Evolutionary conservation across 2,888 invertebrate species (phyloP).

Genomic region (Scaptomyza cyrtandrae): DNA sequence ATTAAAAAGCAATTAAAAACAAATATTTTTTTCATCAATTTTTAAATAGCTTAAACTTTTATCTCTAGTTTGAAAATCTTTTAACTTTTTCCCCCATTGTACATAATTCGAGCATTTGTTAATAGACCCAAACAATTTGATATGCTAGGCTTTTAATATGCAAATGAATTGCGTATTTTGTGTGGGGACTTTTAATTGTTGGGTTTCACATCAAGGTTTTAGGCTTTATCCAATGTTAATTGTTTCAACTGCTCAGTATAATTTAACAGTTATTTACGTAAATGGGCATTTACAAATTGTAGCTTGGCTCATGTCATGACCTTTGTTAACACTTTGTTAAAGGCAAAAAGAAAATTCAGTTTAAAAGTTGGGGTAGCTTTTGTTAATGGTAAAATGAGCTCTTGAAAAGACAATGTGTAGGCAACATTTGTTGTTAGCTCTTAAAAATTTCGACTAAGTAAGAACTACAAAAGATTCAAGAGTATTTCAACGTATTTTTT

Average conservation of each 20-base stretch:
- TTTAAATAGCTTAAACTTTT: not conserved
- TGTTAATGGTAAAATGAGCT: not conserved
- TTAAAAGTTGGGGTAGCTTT: slow-evolving; percentile 3
- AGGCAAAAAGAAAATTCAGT: slow-evolving; percentile 11
- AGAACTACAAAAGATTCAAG: not conserved
- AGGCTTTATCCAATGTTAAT: slow-evolving; percentile 45
- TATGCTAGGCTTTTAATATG: slow-evolving; percentile 35
- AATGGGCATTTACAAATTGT: slow-evolving; percentile 30
- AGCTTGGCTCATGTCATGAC: slow-evolving; percentile 31
- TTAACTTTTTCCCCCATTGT: not conserved
- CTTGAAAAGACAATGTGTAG: slow-evolving; percentile 16
- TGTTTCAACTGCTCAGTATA: slow-evolving; percentile 38
- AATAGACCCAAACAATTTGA: slow-evolving; percentile 29
- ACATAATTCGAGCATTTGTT: slow-evolving; percentile 22
- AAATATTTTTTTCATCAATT: too few species aligned
- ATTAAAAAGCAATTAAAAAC: too few species aligned
- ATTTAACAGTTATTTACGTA: slow-evolving; percentile 26
- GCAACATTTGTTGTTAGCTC: not conserved
- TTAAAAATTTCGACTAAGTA: too few species aligned
- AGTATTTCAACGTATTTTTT: not conserved
- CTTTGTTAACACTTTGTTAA: slow-evolving; percentile 37
- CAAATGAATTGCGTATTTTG: slow-evolving; percentile 42
- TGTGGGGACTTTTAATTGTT: slow-evolving; percentile 33
- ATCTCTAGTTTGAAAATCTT: slow-evolving; percentile 3
- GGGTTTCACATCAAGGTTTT: slow-evolving; percentile 17